A percentile compares a stretch with the other conserved stretches of the same genome.
Conservation (phyloP, 2,888 invertebrate species). For the Drosophila falleni region DNA sequence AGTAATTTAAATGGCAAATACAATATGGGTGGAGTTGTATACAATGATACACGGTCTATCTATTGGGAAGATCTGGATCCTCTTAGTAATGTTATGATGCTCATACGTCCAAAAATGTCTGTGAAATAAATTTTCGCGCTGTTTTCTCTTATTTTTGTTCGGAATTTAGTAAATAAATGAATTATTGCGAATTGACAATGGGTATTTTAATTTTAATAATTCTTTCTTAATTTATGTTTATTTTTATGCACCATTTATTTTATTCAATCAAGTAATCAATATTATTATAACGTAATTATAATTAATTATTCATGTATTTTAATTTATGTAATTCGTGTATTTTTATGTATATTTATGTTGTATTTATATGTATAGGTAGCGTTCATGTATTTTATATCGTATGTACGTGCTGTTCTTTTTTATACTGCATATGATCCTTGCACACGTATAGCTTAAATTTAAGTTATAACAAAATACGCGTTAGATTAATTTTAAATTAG, state of each 20-base stretch:
- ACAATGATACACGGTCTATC: background rate
- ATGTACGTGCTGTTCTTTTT: conserved; percentile 50
- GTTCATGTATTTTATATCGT: conserved; percentile 26
- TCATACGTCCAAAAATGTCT: background rate
- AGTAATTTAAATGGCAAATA: conserved; percentile 4
- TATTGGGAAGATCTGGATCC: background rate
- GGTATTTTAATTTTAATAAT: too few species aligned
- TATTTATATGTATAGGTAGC: conserved; percentile 26
- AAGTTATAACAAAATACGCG: conserved; percentile 47
- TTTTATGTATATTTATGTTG: conserved; percentile 16
- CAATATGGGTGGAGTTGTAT: background rate
- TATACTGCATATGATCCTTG: conserved; percentile 56
- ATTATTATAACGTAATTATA: conserved; percentile 45
- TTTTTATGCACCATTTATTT: conserved; percentile 61
- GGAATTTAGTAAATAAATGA: background rate
- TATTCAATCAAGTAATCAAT: conserved; percentile 55
- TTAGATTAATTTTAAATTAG: conserved; percentile 27
- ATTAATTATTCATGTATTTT: conserved; percentile 54
- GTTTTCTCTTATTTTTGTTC: too few species aligned
- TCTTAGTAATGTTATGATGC: background rate
- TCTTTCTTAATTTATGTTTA: background rate
- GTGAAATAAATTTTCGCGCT: background rate
- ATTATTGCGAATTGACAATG: background rate
- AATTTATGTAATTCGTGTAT: conserved; percentile 40
- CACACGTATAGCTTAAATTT: conserved; percentile 39